phyloP scores from a whole-genome alignment of 2,113 vertebrate species.

The Notarius lentiginosus region DNA sequence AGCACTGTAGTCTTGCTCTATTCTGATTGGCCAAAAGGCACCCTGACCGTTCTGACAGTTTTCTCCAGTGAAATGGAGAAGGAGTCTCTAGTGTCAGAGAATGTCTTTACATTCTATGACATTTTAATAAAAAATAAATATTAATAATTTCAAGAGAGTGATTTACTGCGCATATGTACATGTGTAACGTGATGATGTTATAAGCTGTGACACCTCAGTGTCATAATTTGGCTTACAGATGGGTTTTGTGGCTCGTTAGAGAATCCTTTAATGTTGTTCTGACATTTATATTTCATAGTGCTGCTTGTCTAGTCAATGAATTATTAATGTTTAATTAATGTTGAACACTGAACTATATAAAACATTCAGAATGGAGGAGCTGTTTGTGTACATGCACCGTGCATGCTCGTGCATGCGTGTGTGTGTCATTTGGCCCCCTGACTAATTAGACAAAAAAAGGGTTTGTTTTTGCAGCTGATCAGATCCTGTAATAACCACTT shows the following conservation, averaged over 20 bases:
- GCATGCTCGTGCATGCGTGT: background rate
- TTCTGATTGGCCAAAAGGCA: background rate
- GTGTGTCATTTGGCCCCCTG: slow-evolving; percentile 66
- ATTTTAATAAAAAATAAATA: background rate
- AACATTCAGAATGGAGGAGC: background rate
- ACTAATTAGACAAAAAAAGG: slow-evolving; percentile 36
- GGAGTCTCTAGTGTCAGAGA: slow-evolving; percentile 9
- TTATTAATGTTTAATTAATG: background rate
- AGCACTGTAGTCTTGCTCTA: background rate
- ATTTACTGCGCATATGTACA: background rate
- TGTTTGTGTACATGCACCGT: background rate
- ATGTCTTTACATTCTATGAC: background rate
- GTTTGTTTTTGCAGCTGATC: slow-evolving; percentile 78
- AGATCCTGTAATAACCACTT: slow-evolving; percentile 59
- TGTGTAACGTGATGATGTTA: background rate
- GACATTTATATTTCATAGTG: background rate
- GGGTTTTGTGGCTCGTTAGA: background rate
- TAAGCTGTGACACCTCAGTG: background rate
- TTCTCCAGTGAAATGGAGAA: background rate
- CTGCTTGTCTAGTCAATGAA: background rate
- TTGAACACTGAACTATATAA: background rate
- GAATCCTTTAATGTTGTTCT: background rate
- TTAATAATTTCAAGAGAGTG: background rate
- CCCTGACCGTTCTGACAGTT: background rate
- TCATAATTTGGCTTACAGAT: background rate